These are phyloP conservation scores for Chydorus sphaericus DNA, from an alignment of 2,888 invertebrate genomes.

Conservation along the genomic window DNA sequence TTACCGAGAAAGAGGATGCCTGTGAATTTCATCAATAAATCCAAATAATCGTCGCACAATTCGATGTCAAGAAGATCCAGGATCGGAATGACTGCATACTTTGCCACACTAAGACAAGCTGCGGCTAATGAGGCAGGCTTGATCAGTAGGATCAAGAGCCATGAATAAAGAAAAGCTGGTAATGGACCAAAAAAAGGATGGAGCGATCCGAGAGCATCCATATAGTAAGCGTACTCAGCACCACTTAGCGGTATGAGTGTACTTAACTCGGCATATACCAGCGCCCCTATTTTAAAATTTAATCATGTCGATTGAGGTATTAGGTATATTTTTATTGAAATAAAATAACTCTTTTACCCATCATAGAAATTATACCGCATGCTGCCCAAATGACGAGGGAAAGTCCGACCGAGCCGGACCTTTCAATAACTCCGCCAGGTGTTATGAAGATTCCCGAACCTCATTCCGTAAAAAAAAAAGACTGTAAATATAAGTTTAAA, in stretches of 20 bases:
- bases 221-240: slow-evolving; percentile 88
- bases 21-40: slow-evolving; percentile 20
- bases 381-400: slow-evolving; percentile 62
- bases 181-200: slow-evolving; percentile 45
- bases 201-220: slow-evolving; percentile 58
- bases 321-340: slow-evolving; percentile 31
- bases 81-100: slow-evolving; percentile 83
- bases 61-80: slow-evolving; percentile 28
- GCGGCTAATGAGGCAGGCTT: slow-evolving; percentile 91
- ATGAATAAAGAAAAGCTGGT: slow-evolving; percentile 81
- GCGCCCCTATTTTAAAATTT: slow-evolving; percentile 69
- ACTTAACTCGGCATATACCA: slow-evolving; percentile 85
- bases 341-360: too few species aligned
- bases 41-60: slow-evolving; percentile 17
- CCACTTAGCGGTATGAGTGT: slow-evolving; percentile 91
- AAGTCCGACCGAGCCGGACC: slow-evolving; percentile 34
- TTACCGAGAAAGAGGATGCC: slow-evolving; percentile 24
- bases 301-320: too few species aligned
- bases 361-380: slow-evolving; percentile 60
- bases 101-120: slow-evolving; percentile 63
- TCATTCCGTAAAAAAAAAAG: too few species aligned
- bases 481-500: too few species aligned
- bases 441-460: slow-evolving; percentile 15
- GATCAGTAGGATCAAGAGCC: slow-evolving; percentile 81
- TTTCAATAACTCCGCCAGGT: slow-evolving; percentile 10